Evolutionary conservation across 2,888 invertebrate species (phyloP).

Genomic region (Dermolepida albohirtum): DNA sequence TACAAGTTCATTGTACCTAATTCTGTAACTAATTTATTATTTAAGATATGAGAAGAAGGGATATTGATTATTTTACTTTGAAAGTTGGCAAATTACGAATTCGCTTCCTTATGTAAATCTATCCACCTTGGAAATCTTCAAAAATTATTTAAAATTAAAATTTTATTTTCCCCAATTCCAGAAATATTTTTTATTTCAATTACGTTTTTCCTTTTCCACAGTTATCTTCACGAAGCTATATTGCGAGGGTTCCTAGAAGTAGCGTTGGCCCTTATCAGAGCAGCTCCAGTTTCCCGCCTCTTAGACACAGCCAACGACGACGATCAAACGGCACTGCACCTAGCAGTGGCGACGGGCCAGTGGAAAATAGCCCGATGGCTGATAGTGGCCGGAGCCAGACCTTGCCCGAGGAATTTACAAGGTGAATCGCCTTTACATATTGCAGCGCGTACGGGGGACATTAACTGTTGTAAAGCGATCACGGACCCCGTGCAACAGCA

Average conservation of each 20-base stretch:
- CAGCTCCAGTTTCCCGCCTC: conserved; percentile 81
- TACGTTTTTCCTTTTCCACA: conserved; percentile 64
- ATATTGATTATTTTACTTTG: no score
- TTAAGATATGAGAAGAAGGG: no score
- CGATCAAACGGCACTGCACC: conserved; percentile 85
- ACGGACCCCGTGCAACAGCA: conserved; percentile 74
- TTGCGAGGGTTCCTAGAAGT: conserved; percentile 80
- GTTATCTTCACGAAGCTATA: conserved; percentile 88
- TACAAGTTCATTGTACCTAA: no score
- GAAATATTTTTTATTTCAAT: conserved; percentile 4
- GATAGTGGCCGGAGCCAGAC: conserved; percentile 81
- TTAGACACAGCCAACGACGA: conserved; percentile 85
- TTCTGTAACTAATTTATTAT: no score
- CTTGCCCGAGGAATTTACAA: conserved; percentile 74
- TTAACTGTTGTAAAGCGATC: conserved; percentile 79
- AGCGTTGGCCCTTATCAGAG: conserved; percentile 78
- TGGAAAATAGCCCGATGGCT: conserved; percentile 80
- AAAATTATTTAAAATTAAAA: neutral
- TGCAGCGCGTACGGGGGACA: conserved; percentile 78
- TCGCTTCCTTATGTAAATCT: no score
- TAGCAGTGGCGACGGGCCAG: conserved; percentile 84
- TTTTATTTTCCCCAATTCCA: neutral
- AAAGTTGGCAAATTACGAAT: no score
- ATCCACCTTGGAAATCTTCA: neutral
- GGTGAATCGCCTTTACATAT: conserved; percentile 92